Conservation (phyloP, 2,113 vertebrate species). For the Mobula hypostoma region DNA sequence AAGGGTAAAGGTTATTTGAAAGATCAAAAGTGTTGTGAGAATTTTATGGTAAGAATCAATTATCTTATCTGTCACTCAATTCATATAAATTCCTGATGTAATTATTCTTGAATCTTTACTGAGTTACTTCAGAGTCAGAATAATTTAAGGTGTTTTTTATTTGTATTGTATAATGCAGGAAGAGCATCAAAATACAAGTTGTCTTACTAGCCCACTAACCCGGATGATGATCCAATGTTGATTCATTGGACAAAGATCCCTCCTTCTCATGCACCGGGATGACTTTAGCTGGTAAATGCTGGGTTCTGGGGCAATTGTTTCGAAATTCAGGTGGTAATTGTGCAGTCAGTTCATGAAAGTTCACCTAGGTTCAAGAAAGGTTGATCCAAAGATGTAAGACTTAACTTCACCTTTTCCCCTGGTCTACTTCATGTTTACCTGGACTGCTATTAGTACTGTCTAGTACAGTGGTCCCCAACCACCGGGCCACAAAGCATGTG, state of each 20-base stretch:
- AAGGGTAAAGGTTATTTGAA: not conserved
- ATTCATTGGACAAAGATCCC: no score
- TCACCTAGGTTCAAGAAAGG: not conserved
- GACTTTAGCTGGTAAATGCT: not conserved
- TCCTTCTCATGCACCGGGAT: no score
- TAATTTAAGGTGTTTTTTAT: not conserved
- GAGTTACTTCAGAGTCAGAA: not conserved
- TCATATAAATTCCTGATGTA: conserved; percentile 1
- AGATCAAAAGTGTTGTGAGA: not conserved
- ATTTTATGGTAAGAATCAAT: conserved; percentile 23
- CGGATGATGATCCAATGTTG: not conserved
- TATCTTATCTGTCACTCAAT: not conserved
- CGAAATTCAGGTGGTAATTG: not conserved
- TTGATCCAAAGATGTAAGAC: not conserved
- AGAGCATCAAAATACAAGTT: not conserved
- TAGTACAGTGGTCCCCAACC: no score
- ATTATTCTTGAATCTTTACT: not conserved
- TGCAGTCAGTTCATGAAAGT: no score
- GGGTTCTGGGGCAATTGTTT: not conserved
- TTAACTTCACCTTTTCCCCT: not conserved
- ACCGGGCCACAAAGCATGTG: no score
- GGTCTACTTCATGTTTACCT: not conserved
- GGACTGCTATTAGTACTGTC: not conserved
- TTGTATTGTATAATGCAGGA: not conserved
- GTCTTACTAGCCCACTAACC: not conserved